These are phyloP conservation scores for Axea sp. DNA, from an alignment of 2,888 invertebrate genomes.

Conservation along the genomic window DNA sequence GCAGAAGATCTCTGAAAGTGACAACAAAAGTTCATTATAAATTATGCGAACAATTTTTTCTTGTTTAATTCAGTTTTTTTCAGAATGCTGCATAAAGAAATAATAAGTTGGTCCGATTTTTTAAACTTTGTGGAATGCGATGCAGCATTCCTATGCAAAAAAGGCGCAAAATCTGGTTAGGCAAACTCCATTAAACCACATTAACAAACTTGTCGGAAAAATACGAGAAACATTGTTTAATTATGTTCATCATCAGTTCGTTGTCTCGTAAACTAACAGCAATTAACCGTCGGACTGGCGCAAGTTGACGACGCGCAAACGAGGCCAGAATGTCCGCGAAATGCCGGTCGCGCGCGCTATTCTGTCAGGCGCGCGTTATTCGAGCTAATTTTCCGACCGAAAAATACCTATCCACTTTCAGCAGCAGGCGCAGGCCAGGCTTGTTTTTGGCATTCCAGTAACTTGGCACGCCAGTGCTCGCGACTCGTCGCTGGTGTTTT, in stretches of 20 bases:
- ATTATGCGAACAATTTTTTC: too few relatives aligned
- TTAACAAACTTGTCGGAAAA: constrained; percentile 35
- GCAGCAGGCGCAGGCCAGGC: constrained; percentile 33
- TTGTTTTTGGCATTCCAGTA: constrained; percentile 62
- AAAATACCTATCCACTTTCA: constrained; percentile 67
- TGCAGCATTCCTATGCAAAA: too few relatives aligned
- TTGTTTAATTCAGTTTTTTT: too few relatives aligned
- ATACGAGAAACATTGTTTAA: constrained; percentile 39
- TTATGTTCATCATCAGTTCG: constrained; percentile 25
- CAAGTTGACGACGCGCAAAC: constrained; percentile 36
- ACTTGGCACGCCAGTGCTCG: constrained; percentile 47
- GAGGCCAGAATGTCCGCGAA: constrained; percentile 44
- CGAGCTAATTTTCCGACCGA: constrained; percentile 71
- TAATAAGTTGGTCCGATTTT: too few relatives aligned
- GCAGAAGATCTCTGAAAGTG: too few relatives aligned
- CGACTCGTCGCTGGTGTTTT: constrained; percentile 49
- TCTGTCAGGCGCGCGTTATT: constrained; percentile 67
- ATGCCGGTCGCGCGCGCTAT: constrained; percentile 38
- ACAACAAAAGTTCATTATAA: too few relatives aligned
- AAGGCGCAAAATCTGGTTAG: neutral
- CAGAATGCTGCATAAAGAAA: too few relatives aligned
- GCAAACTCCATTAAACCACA: constrained; percentile 31
- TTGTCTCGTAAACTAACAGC: constrained; percentile 14
- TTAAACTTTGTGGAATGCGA: too few relatives aligned
- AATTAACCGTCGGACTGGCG: constrained; percentile 45